phyloP scores from a whole-genome alignment of 2,797 vertebrate genomes.

The Allobates femoralis region DNA sequence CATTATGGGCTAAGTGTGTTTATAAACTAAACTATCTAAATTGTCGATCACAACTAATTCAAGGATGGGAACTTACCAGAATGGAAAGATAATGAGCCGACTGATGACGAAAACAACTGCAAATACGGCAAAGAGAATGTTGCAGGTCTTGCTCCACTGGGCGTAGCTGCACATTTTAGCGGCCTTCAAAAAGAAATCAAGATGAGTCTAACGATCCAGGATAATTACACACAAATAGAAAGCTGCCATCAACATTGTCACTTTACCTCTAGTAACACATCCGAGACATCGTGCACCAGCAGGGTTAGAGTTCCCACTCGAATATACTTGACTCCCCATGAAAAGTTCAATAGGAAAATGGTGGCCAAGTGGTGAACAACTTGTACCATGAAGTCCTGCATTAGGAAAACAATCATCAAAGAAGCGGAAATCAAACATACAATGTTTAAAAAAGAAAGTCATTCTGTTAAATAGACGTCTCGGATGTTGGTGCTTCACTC shows the following conservation, averaged over 20 bases:
- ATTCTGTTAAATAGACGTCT: not conserved
- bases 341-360: constrained; percentile 85
- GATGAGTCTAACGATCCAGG: not conserved
- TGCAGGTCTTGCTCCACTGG: constrained; percentile 85
- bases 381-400: constrained; percentile 90
- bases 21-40: not conserved
- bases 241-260: not conserved
- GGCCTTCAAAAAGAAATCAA: constrained; percentile 77
- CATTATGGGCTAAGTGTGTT: no score
- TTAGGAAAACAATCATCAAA: not conserved
- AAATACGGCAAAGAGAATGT: constrained; percentile 87
- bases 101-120: constrained; percentile 84
- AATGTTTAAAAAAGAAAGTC: not conserved
- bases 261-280: constrained; percentile 90
- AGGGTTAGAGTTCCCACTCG: constrained; percentile 91
- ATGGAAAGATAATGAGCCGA: constrained; percentile 89
- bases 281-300: constrained; percentile 88
- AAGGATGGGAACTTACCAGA: constrained; percentile 81
- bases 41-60: not conserved
- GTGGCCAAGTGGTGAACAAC: constrained; percentile 93
- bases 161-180: constrained; percentile 96
- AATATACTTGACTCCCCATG: constrained; percentile 93
- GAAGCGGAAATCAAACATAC: not conserved
- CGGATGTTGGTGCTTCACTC: not conserved
- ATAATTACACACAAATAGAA: not conserved